Evolutionary conservation across 2,888 invertebrate genomes (phyloP), one percentile per base, ranked within the genome.

Genomic region (Drosophila pseudotalamancana): DNA sequence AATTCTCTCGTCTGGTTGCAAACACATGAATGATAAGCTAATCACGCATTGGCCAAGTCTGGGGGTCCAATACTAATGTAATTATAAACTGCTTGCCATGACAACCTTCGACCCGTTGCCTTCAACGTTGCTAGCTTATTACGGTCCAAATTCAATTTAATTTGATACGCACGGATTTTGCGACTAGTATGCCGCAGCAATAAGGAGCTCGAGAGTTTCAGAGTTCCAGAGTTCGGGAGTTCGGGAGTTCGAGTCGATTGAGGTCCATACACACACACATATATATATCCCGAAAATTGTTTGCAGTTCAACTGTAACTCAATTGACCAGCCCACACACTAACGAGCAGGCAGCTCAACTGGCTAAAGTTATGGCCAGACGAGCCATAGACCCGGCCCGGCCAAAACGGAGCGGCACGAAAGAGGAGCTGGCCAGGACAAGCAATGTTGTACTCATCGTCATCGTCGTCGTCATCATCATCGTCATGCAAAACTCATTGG

Each of bases 231-330:
- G 16, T 4, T 14, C 25, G 6, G 16, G 16, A 49, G 27, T 37
- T 27, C 35, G 45, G 34, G 32, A 23, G 50, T 16, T 45, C 19
- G 43, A 40, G 53, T 57, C 48, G 57, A 63, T 63, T 67, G 54
- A 32, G 42, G 40, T 32, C n/a, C 25, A 18, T 23, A 14, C 11
- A 25, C 16, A 29, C 11, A n/a, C 21, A 16, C 5, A 23, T 12
- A 35, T 12, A 12, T 27, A 49, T 9, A 18, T 18, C 27, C 59
- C 80, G 60, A 71, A 77, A 79, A 77, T 57, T 75, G 84, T 75
- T 81, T 81, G 84, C 84, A 77, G 79, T 72, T 81, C 75, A 84
- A 77, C 73, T 84, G 84, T 69, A 72, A 74, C 83, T 76, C 78
- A 83, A 80, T 81, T 80, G 81, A 78, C 74, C 81, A 74, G 64